These are phyloP conservation scores for Aleiodes sp. DNA, from an alignment of 1,140 invertebrate species.

Conservation along the genomic window DNA sequence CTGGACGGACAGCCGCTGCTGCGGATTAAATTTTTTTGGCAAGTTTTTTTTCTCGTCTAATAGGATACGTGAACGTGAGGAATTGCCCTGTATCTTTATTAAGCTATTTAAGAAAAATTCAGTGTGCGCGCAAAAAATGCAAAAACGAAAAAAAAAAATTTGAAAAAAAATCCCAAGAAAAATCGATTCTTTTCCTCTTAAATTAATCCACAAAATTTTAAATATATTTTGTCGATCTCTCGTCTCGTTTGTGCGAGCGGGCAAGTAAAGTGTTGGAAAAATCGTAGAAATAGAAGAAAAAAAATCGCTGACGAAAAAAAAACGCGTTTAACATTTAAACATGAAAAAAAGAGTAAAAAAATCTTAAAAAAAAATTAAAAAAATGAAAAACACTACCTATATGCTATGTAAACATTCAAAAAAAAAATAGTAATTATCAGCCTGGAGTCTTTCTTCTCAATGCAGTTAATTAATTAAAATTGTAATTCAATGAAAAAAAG, in stretches of 20 bases:
- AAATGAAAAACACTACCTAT: not conserved
- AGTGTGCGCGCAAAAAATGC: slow-evolving; percentile 15
- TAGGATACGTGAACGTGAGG: slow-evolving; percentile 57
- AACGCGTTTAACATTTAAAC: not conserved
- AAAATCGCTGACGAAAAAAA: slow-evolving; percentile 1
- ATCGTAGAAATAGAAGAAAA: not conserved
- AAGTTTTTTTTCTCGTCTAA: slow-evolving; percentile 43
- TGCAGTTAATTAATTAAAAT: slow-evolving; percentile 44
- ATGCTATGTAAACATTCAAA: slow-evolving; percentile 25
- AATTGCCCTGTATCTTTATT: slow-evolving; percentile 60
- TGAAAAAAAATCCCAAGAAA: too few relatives aligned
- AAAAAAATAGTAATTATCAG: slow-evolving; percentile 46
- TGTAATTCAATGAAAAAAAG: slow-evolving; percentile 39
- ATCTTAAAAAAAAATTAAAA: too few relatives aligned
- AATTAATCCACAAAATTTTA: not conserved
- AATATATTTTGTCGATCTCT: slow-evolving; percentile 28
- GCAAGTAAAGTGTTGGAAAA: slow-evolving; percentile 13
- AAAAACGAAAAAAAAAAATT: slow-evolving; percentile 33
- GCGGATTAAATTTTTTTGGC: slow-evolving; percentile 28
- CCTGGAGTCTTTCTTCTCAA: slow-evolving; percentile 45
- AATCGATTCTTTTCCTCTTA: not conserved
- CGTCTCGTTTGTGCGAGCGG: slow-evolving; percentile 19
- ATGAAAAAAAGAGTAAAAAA: too few relatives aligned
- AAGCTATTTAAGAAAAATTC: slow-evolving; percentile 25
- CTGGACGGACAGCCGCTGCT: slow-evolving; percentile 57